These are phyloP conservation scores for Parazoanthus darwini DNA, from an alignment of 92 coral and sea anemone species.

Conservation along the genomic window DNA sequence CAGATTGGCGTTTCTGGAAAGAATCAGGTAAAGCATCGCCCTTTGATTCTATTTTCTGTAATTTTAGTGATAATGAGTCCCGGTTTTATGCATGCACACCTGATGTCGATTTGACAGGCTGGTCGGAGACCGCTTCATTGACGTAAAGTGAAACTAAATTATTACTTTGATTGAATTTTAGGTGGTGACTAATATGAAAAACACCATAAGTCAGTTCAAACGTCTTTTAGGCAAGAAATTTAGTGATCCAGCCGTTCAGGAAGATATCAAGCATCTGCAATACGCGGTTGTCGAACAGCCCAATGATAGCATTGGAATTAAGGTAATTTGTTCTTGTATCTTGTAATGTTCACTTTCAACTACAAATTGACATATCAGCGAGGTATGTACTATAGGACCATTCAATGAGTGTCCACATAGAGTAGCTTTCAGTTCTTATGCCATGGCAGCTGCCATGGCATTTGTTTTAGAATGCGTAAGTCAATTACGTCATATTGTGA, in stretches of 20 bases:
- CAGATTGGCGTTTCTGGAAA: slow-evolving; percentile 87
- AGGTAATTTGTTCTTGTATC: slow-evolving; percentile 51
- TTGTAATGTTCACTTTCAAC: no score
- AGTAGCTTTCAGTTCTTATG: no score
- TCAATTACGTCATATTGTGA: no score
- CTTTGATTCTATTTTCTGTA: background rate
- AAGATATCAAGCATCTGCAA: slow-evolving; percentile 67
- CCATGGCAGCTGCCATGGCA: no score
- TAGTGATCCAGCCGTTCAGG: slow-evolving; percentile 83
- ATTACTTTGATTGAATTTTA: slow-evolving; percentile 28
- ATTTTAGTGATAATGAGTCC: background rate
- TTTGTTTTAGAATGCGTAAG: no score
- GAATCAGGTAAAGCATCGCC: slow-evolving; percentile 74
- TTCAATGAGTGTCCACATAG: no score
- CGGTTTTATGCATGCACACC: background rate
- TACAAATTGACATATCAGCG: background rate
- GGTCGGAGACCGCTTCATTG: background rate
- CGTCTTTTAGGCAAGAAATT: slow-evolving; percentile 84
- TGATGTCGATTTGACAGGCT: background rate
- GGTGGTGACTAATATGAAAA: slow-evolving; percentile 87
- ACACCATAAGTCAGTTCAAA: slow-evolving; percentile 90
- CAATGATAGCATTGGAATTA: slow-evolving; percentile 78
- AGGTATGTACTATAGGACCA: no score
- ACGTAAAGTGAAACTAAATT: background rate
- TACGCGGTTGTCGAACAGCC: slow-evolving; percentile 75